Base-by-base conservation (phyloP, 2,113 vertebrate species). In the Sinocyclocheilus anophthalmus region DNA sequence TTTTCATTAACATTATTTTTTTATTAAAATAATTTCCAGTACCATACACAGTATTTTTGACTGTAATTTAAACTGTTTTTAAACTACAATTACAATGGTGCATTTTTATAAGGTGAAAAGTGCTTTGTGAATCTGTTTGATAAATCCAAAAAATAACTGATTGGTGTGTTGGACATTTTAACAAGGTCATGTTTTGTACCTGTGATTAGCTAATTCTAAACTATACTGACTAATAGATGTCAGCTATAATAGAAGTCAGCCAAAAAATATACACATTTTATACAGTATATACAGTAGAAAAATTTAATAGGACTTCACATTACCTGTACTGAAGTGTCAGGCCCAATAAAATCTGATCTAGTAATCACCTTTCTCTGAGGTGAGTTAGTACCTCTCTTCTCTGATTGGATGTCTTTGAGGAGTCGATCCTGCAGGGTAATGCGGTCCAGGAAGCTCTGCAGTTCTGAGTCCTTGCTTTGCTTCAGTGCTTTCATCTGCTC, bases 361-460 rank as follows among this genome's bases (percentile, higher is more conserved):
- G 5, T 24, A n/a, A 73, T 73, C 2, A 73, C 8, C 42, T 73
- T 73, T 73, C 70, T 73, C 39, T 73, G 39, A 73, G 42, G 39
- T 8, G 12, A 80, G 22, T 69, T 20, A 8, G 59, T 90, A 99
- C 98, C 96, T 96, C 93, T 96, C 91, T 96, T 99, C 83, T 99
- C 97, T 61, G 90, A 88, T 87, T 94, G 93, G 90, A 96, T 91
- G 63, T 96, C 95, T 86, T 94, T 93, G 82, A 98, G 85, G 89
- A 97, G 95, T 16, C 93, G 95, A 88, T 98, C 97, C 90, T 97
- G 96, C 16, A 92, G 95, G 90, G 96, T 91, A 69, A 98, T 94
- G 57, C 96, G 96, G 61, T 96, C 94, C 83, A 96, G 92, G 18
- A 97, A 96, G 88, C 91, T 89, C 14, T 93, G 93, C 70, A 95